Percentiles rank a stretch among this genome's conserved stretches.
phyloP scores from a whole-genome alignment of 2,113 vertebrate species.

The Pseudopodoces humilis region DNA sequence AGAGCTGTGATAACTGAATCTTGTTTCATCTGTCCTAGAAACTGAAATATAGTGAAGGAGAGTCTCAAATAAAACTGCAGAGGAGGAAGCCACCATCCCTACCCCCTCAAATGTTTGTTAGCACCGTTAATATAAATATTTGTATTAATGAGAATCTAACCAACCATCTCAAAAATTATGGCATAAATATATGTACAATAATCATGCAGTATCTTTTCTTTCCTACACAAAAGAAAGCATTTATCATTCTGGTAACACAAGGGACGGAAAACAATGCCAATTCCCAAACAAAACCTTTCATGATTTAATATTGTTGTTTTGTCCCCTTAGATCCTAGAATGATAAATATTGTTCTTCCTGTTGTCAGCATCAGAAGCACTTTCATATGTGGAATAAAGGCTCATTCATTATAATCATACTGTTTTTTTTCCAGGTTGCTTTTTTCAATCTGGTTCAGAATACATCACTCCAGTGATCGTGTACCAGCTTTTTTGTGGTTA shows the following conservation, averaged over 20 bases:
- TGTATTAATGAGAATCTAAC: neutral
- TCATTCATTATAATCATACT: conserved; percentile 30
- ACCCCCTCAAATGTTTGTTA: neutral
- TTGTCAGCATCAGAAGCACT: conserved; percentile 42
- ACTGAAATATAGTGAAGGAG: neutral
- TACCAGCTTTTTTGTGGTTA: neutral
- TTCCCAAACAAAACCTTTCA: conserved; percentile 51
- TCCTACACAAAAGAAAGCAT: conserved; percentile 36
- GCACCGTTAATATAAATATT: neutral
- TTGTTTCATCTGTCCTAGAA: conserved; percentile 18
- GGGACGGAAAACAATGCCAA: conserved; percentile 51
- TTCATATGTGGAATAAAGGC: conserved; percentile 43
- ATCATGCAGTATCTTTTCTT: conserved; percentile 6
- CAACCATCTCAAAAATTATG: neutral
- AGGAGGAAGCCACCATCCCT: neutral
- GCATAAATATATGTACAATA: neutral
- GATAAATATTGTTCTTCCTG: conserved; percentile 61
- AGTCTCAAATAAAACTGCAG: neutral
- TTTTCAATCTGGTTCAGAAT: conserved; percentile 33
- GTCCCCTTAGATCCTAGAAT: conserved; percentile 42
- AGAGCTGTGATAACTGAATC: neutral
- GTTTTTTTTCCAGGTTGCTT: neutral
- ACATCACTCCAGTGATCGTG: neutral
- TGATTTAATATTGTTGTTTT: conserved; percentile 61
- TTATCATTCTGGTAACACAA: conserved; percentile 49